Percentiles rank a stretch among this genome's conserved stretches.
Evolutionary conservation across 2,888 invertebrate genomes (phyloP).

Genomic region (Dichetophora obliterata): DNA sequence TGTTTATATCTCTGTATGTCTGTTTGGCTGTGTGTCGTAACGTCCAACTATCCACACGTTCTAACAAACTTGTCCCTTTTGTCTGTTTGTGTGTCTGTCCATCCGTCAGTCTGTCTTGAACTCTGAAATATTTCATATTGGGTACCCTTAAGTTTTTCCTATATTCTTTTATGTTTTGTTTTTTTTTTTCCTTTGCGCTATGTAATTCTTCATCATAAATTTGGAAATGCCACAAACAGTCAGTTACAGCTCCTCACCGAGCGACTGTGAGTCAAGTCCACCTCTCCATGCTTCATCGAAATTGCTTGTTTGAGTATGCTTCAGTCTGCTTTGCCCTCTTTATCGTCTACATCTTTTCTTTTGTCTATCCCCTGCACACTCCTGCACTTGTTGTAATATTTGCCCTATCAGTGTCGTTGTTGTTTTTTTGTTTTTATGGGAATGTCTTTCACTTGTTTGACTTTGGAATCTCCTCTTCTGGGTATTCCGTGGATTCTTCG

Average conservation of each 20-base stretch:
- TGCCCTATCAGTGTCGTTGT: constrained; percentile 27
- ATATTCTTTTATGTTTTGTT: background rate
- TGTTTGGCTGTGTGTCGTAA: background rate
- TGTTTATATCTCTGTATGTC: constrained; percentile 3
- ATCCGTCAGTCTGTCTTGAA: background rate
- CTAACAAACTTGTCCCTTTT: background rate
- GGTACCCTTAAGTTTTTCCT: background rate
- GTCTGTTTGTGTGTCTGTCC: background rate
- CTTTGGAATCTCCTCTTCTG: constrained; percentile 37
- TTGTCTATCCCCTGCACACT: background rate
- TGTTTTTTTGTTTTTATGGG: constrained; percentile 10
- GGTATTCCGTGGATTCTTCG: background rate
- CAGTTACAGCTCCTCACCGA: background rate
- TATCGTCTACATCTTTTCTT: constrained; percentile 8
- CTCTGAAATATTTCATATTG: background rate
- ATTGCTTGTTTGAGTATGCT: background rate
- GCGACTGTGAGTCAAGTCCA: background rate
- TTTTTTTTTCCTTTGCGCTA: constrained; percentile 27
- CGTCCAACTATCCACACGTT: background rate
- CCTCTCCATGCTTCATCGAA: background rate
- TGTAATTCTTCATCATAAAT: constrained; percentile 41
- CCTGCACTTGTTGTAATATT: constrained; percentile 18
- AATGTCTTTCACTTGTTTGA: constrained; percentile 32
- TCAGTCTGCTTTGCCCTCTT: background rate
- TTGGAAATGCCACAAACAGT: constrained; percentile 14